Conservation (phyloP, 2,797 vertebrate species). For the Cuniculus paca region DNA sequence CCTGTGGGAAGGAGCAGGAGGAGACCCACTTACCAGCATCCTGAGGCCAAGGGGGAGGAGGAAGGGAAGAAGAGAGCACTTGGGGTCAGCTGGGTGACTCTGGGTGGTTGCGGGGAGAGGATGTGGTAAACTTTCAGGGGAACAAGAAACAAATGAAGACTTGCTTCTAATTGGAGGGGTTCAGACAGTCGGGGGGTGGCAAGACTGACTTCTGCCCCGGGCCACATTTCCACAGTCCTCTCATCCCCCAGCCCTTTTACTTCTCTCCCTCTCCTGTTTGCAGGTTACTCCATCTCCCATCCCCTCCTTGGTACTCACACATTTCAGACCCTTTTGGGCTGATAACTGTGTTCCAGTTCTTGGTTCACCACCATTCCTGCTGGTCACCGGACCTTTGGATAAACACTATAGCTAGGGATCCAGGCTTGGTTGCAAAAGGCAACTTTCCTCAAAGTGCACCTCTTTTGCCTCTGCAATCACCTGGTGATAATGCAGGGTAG, state of each 20-base stretch:
- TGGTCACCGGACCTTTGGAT: neutral
- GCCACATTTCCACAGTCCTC: neutral
- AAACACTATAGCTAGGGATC: neutral
- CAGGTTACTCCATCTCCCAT: neutral
- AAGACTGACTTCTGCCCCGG: too few species aligned
- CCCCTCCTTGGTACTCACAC: slow-evolving; percentile 71
- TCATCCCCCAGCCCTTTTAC: neutral
- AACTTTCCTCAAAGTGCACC: neutral
- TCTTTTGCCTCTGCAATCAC: neutral
- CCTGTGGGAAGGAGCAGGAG: too few species aligned
- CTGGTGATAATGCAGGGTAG: neutral
- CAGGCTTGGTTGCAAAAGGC: too few species aligned
- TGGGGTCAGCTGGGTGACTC: neutral
- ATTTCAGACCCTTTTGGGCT: neutral
- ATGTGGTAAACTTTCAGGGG: neutral
- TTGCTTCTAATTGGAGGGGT: neutral
- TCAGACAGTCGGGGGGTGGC: neutral
- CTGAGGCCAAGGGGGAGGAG: too few species aligned
- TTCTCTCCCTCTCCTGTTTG: neutral
- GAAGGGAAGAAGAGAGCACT: neutral
- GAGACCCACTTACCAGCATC: neutral
- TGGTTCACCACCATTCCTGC: neutral
- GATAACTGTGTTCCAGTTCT: slow-evolving; percentile 1
- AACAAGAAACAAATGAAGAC: too few species aligned
- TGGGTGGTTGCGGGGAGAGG: neutral